Percentiles rank a stretch among this genome's conserved stretches.
Conservation (phyloP, 2,113 vertebrate genomes). For the Malurus alboscapulatus region DNA sequence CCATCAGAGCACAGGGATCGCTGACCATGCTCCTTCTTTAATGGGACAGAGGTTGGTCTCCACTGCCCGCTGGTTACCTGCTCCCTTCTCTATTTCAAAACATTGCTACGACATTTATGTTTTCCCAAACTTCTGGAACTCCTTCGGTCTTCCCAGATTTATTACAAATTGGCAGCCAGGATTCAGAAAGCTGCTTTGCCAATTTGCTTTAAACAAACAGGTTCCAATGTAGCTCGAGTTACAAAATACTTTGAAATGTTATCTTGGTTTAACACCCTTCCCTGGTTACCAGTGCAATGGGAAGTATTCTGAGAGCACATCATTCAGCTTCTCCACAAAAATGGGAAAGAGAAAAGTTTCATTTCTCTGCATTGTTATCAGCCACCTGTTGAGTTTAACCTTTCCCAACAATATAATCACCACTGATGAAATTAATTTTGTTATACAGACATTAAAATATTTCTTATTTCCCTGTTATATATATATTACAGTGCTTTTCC, state of each 20-base stretch:
- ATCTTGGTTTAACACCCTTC: constrained; percentile 1
- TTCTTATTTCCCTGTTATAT: neutral
- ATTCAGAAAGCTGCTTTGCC: neutral
- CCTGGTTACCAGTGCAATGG: neutral
- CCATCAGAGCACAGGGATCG: neutral
- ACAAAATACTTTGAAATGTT: neutral
- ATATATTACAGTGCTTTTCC: neutral
- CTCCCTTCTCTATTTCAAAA: neutral
- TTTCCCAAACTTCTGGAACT: neutral
- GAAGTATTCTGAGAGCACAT: neutral
- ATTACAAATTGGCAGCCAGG: neutral
- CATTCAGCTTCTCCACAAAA: neutral
- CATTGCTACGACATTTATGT: neutral
- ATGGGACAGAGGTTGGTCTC: neutral
- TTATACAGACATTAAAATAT: neutral
- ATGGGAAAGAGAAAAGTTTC: neutral
- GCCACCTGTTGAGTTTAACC: neutral
- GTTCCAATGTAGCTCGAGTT: neutral
- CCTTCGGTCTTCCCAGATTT: neutral
- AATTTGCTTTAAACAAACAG: constrained; percentile 8
- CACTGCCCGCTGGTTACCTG: neutral
- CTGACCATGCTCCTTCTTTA: neutral
- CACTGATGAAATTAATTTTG: neutral
- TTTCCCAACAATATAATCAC: neutral
- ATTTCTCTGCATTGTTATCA: neutral